Percentiles rank a stretch among this genome's conserved stretches.
phyloP scores from a whole-genome alignment of 2,888 invertebrate species.

The Scrobipalpa atriplicella region DNA sequence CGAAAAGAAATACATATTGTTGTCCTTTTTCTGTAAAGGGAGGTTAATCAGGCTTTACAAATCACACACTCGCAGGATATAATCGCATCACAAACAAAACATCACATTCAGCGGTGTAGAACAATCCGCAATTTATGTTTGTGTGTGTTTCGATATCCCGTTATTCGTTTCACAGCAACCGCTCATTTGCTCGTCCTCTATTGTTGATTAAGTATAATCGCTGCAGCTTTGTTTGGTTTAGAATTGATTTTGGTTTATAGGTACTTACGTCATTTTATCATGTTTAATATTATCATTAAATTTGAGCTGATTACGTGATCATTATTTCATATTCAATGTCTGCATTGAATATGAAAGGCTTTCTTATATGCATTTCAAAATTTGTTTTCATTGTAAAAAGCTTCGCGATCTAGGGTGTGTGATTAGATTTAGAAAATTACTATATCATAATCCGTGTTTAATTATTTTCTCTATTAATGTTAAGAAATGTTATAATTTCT shows the following conservation, averaged over 20 bases:
- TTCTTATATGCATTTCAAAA: too few species aligned
- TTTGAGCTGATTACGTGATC: too few species aligned
- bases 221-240: background rate
- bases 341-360: too few species aligned
- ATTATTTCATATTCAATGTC: too few species aligned
- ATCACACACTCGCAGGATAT: background rate
- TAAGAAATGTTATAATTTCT: too few species aligned
- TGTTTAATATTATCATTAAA: too few species aligned
- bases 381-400: too few species aligned
- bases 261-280: too few species aligned
- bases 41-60: background rate
- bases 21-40: background rate
- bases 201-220: background rate
- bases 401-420: too few species aligned
- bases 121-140: conserved; percentile 5
- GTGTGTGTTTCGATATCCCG: background rate
- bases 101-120: conserved; percentile 1
- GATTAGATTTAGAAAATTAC: too few species aligned
- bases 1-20: background rate
- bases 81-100: conserved; percentile 7
- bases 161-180: background rate
- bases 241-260: background rate
- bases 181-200: background rate
- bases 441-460: too few species aligned
- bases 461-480: too few species aligned